Percentiles rank a stretch among this genome's conserved stretches.
Conservation (phyloP, 2,113 vertebrate genomes). For the Papio anubis region DNA sequence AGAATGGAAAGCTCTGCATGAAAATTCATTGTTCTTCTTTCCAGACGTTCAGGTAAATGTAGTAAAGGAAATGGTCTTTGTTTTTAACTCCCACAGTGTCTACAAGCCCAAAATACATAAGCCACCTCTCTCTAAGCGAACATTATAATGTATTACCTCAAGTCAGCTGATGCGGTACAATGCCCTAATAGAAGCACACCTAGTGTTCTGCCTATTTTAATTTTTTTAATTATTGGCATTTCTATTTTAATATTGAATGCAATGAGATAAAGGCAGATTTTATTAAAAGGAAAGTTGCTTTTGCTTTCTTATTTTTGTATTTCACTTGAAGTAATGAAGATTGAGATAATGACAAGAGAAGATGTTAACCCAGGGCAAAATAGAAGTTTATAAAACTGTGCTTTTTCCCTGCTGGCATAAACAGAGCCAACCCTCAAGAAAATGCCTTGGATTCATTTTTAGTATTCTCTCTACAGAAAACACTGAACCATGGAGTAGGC, state of each 20-base stretch:
- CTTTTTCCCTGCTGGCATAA: neutral
- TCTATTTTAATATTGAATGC: neutral
- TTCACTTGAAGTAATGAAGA: neutral
- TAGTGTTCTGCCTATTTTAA: neutral
- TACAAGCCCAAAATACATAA: neutral
- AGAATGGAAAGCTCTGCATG: neutral
- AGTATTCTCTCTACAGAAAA: neutral
- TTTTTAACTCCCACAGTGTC: neutral
- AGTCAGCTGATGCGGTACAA: fast-evolving
- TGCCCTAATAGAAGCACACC: neutral
- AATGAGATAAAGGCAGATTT: neutral
- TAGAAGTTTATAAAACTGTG: neutral
- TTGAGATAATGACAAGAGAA: neutral
- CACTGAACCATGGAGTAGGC: neutral
- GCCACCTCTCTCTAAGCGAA: neutral
- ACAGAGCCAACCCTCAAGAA: neutral
- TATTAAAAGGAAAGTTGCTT: neutral
- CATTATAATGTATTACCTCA: neutral
- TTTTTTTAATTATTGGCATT: neutral
- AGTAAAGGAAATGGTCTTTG: neutral
- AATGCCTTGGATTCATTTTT: neutral
- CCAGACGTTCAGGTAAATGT: neutral
- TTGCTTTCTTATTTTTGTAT: neutral
- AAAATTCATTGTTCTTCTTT: neutral
- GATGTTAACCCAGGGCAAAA: neutral